Percentiles rank a stretch among this genome's conserved stretches.
Evolutionary conservation across 2,888 invertebrate species (phyloP).

Genomic region (Adineta ricciae): DNA sequence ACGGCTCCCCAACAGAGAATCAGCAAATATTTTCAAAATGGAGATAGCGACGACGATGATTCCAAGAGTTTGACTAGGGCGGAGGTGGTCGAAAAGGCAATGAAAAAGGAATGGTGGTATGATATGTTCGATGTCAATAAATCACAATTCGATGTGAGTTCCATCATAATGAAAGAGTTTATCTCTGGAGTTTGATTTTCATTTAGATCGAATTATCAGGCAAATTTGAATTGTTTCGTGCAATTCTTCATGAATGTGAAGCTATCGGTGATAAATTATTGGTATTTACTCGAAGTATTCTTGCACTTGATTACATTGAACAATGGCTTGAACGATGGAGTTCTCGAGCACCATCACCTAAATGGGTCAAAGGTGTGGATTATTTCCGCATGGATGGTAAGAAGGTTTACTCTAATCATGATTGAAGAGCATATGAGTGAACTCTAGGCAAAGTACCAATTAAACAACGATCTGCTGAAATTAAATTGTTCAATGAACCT

Average conservation of each 20-base stretch:
- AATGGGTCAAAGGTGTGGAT: constrained; percentile 46
- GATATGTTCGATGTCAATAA: background rate
- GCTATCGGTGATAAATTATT: constrained; percentile 88
- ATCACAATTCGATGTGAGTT: constrained; percentile 64
- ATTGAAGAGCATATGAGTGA: no score
- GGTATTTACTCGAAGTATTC: constrained; percentile 88
- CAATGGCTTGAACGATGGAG: constrained; percentile 28
- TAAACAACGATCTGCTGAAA: constrained; percentile 71
- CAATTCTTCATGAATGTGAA: constrained; percentile 79
- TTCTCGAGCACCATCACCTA: constrained; percentile 47
- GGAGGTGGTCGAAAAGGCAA: background rate
- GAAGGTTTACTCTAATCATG: constrained; percentile 55
- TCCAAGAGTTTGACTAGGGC: background rate
- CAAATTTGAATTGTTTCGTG: constrained; percentile 72
- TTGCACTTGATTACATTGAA: constrained; percentile 69
- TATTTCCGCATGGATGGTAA: constrained; percentile 70
- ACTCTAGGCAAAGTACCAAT: constrained; percentile 50
- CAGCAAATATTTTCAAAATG: background rate
- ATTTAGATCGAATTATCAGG: constrained; percentile 59
- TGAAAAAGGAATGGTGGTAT: constrained; percentile 5
- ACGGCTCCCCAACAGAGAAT: background rate
- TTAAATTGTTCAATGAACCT: constrained; percentile 72
- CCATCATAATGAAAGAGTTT: background rate
- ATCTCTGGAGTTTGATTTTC: background rate
- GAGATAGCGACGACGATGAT: background rate